phyloP scores from a whole-genome alignment of 2,797 vertebrate species.

The Helarctos malayanus region DNA sequence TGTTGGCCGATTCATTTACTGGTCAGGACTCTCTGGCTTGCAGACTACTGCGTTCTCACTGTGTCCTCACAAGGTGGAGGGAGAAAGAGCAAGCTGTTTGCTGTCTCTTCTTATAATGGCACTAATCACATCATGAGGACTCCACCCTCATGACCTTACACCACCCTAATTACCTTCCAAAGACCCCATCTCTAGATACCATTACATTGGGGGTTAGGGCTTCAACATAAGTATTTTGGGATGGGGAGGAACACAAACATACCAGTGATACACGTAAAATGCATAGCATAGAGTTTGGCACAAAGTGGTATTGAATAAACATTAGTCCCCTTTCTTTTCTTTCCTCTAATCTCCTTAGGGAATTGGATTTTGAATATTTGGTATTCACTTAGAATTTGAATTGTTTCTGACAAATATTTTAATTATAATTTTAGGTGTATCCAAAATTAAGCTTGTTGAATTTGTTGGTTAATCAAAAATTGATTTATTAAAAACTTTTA shows the following conservation, averaged over 20 bases:
- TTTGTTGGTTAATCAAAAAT: conserved; percentile 37
- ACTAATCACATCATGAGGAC: neutral
- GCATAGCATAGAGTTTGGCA: neutral
- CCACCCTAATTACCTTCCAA: conserved; percentile 9
- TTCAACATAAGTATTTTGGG: neutral
- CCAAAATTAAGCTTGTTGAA: neutral
- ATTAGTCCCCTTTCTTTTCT: neutral
- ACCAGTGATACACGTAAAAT: neutral
- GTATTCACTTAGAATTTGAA: conserved; percentile 54
- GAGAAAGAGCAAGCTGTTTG: neutral
- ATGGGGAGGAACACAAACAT: neutral
- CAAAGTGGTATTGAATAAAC: neutral
- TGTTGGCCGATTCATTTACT: neutral
- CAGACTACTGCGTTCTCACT: neutral
- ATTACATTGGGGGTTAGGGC: neutral
- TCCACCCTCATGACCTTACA: neutral
- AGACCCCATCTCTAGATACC: neutral
- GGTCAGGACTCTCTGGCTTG: neutral
- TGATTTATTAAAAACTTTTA: neutral
- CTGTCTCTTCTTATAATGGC: neutral
- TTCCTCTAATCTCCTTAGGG: neutral
- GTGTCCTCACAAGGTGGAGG: neutral
- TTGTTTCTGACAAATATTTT: neutral
- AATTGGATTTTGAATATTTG: conserved; percentile 25
- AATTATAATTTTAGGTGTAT: conserved; percentile 13